phyloP scores from a whole-genome alignment of 2,888 invertebrate genomes.

The Omphaloscelis lunosa region DNA sequence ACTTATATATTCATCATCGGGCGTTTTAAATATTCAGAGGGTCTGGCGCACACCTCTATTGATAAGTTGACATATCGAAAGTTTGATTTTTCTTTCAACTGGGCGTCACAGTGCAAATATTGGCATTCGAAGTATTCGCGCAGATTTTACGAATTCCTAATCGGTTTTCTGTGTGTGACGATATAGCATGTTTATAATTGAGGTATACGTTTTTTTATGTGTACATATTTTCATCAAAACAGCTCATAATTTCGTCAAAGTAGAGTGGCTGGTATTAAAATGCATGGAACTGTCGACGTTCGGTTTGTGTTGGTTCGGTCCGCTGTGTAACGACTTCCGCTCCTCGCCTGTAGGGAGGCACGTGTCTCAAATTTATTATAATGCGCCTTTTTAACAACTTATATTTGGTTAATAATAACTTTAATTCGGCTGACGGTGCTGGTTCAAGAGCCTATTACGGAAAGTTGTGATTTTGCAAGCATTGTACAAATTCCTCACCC shows the following conservation, averaged over 20 bases:
- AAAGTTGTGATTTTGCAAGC: not conserved
- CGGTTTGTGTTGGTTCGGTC: constrained; percentile 45
- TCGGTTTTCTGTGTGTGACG: not conserved
- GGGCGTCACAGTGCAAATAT: not conserved
- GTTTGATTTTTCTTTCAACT: constrained; percentile 1
- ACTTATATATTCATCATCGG: not conserved
- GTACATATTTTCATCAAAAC: constrained; percentile 36
- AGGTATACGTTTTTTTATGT: not conserved
- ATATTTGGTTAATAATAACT: constrained; percentile 8
- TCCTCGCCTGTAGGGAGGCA: constrained; percentile 60
- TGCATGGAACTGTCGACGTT: constrained; percentile 70
- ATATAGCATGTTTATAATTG: not conserved
- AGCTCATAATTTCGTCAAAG: constrained; percentile 15
- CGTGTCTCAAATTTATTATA: constrained; percentile 76
- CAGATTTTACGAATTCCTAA: constrained; percentile 28
- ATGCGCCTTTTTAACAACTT: constrained; percentile 38
- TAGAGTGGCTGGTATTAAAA: constrained; percentile 68
- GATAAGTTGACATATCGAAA: not conserved
- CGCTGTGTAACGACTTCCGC: constrained; percentile 79
- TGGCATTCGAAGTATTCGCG: not conserved
- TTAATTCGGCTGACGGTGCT: not conserved
- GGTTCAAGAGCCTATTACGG: not conserved
- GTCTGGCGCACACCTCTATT: not conserved
- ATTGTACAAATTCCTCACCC: not conserved
- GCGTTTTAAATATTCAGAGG: not conserved